These are phyloP conservation scores for Andrena trimmerana DNA, from an alignment of 2,888 invertebrate species.

Conservation along the genomic window DNA sequence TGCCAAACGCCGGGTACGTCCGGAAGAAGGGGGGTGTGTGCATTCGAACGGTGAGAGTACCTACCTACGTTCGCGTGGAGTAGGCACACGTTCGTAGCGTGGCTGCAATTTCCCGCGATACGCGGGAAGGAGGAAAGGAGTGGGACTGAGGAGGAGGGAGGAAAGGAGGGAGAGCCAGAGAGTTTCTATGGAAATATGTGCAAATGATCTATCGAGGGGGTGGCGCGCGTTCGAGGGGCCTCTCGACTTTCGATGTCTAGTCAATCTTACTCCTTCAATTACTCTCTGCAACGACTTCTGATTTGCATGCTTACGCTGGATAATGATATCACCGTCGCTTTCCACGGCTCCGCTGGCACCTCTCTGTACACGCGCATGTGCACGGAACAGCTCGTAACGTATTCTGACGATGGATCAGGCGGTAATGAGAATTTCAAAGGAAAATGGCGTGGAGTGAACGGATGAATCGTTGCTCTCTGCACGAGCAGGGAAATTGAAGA, in stretches of 20 bases:
- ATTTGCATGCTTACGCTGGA: slow-evolving; percentile 22
- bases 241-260: slow-evolving; percentile 11
- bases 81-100: not conserved
- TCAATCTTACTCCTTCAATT: slow-evolving; percentile 25
- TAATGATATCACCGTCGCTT: slow-evolving; percentile 33
- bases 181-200: slow-evolving; percentile 60
- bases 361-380: not conserved
- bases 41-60: slow-evolving; percentile 31
- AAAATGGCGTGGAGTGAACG: slow-evolving; percentile 18
- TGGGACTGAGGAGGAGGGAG: too few species aligned
- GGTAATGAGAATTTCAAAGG: slow-evolving; percentile 14
- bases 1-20: slow-evolving; percentile 39
- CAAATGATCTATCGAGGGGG: slow-evolving; percentile 32
- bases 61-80: not conserved
- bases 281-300: not conserved
- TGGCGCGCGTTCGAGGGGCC: not conserved
- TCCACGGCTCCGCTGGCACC: not conserved
- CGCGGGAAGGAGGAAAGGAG: not conserved
- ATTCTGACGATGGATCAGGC: not conserved
- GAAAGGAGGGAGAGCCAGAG: not conserved
- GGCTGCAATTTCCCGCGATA: slow-evolving; percentile 12
- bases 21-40: slow-evolving; percentile 35
- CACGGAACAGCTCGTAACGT: not conserved
- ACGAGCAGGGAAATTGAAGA: not conserved
- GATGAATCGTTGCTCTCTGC: slow-evolving; percentile 14